Evolutionary conservation across 2,113 vertebrate species (phyloP).

Genomic region (Entomyzon cyanotis): DNA sequence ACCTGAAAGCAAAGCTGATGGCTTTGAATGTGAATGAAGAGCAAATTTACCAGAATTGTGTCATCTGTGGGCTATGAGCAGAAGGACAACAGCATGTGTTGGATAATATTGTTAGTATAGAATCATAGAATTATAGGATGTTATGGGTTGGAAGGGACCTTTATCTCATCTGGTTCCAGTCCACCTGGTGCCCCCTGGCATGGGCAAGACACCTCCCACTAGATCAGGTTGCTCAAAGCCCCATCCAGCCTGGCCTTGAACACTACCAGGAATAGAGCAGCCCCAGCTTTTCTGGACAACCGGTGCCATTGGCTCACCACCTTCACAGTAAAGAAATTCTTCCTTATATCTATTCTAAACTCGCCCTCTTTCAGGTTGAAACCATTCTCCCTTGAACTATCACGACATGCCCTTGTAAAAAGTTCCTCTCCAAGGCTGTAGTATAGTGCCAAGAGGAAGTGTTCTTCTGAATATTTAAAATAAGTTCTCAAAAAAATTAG

Average conservation of each 20-base stretch:
- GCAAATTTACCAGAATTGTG: not conserved
- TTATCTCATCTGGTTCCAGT: not conserved
- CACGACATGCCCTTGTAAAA: not conserved
- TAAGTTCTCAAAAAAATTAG: not conserved
- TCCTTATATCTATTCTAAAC: not conserved
- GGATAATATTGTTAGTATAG: not conserved
- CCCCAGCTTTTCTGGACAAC: not conserved
- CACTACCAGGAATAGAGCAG: not conserved
- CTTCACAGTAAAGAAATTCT: not conserved
- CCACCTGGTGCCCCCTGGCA: too few relatives aligned
- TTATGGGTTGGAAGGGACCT: not conserved
- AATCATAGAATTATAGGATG: not conserved
- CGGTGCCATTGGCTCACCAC: not conserved
- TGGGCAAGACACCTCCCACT: not conserved
- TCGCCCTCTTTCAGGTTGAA: not conserved
- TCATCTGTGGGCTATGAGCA: not conserved
- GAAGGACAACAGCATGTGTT: not conserved
- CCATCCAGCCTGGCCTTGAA: not conserved
- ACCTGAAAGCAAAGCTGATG: conserved; percentile 1
- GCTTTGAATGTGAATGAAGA: conserved; percentile 26
- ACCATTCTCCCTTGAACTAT: not conserved
- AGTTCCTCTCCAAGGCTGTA: not conserved
- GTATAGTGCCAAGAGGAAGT: not conserved
- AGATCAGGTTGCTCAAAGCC: not conserved
- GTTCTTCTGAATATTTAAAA: not conserved